phyloP scores from a whole-genome alignment of 2,113 vertebrate species.

The Lanius ludovicianus region DNA sequence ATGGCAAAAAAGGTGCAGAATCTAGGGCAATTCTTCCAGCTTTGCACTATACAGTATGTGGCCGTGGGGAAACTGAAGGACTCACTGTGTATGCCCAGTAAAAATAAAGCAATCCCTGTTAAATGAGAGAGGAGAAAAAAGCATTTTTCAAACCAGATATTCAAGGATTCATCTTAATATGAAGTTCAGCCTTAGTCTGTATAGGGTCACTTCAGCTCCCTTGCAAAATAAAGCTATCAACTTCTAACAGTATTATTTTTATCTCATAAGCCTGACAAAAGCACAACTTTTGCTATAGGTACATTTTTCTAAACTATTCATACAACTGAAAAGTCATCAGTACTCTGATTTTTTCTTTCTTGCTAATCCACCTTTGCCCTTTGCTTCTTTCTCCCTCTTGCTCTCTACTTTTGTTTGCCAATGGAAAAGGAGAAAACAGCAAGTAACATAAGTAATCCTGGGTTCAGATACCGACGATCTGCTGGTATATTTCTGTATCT shows the following conservation, averaged over 20 bases:
- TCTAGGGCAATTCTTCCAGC: constrained; percentile 10
- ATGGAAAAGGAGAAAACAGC: not conserved
- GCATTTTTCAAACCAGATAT: not conserved
- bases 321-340: not conserved
- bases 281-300: not conserved
- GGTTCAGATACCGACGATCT: not conserved
- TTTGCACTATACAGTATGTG: not conserved
- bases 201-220: not conserved
- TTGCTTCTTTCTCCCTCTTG: not conserved
- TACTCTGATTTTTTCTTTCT: not conserved
- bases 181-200: not conserved
- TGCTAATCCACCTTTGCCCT: not conserved
- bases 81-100: not conserved
- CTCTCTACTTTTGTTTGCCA: not conserved
- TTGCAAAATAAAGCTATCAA: not conserved
- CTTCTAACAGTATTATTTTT: not conserved
- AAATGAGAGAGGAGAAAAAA: not conserved
- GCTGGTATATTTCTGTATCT: not conserved
- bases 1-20: not conserved
- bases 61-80: not conserved
- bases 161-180: not conserved
- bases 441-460: not conserved
- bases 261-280: not conserved
- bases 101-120: not conserved
- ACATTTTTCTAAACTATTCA: not conserved